Percentiles rank a stretch among this genome's conserved stretches.
Conservation (phyloP, 2,113 vertebrate genomes). For the Nicator chloris region DNA sequence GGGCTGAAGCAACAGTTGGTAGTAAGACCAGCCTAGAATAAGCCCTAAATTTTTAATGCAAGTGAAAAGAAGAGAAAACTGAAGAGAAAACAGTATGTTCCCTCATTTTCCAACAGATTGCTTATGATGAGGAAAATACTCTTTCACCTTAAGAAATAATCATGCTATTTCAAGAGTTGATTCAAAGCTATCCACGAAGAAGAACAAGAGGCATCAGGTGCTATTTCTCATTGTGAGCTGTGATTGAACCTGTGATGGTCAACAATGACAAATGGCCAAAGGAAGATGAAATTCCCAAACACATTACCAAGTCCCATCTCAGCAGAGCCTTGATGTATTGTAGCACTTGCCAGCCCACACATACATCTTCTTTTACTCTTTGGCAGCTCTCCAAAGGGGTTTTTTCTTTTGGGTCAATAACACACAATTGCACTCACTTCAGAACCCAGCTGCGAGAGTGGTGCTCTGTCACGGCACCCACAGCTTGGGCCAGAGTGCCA, state of each 20-base stretch:
- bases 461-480: neutral
- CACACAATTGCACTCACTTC: neutral
- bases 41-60: neutral
- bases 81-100: neutral
- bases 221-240: neutral
- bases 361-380: neutral
- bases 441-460: neutral
- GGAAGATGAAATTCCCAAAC: neutral
- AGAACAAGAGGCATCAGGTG: neutral
- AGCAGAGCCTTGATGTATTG: neutral
- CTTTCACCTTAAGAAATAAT: constrained; percentile 11
- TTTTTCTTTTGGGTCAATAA: neutral
- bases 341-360: neutral
- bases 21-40: neutral
- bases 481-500: fast-evolving
- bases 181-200: neutral
- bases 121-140: neutral
- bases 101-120: neutral
- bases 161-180: fast-evolving
- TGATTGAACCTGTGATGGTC: neutral
- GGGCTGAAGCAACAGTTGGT: neutral
- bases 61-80: neutral
- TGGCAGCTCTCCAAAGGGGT: neutral
- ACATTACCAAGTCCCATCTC: neutral
- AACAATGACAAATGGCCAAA: constrained; percentile 1